A percentile compares a stretch with the other conserved stretches of the same genome.
Evolutionary conservation across 2,797 vertebrate genomes (phyloP).

Genomic region (Semaprochilodus insignis): DNA sequence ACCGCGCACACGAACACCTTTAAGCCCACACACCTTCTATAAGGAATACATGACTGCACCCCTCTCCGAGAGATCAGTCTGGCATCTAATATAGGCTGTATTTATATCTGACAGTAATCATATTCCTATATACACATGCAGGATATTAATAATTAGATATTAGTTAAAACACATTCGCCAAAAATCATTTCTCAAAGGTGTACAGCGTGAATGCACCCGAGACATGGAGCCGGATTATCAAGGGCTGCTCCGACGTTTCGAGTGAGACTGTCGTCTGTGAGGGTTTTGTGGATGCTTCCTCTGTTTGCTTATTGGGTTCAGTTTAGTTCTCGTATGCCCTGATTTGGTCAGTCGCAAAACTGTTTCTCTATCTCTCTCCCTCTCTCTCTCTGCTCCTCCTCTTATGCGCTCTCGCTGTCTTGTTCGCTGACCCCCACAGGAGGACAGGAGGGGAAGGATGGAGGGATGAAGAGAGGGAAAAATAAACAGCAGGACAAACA

Average conservation of each 20-base stretch:
- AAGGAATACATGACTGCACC: neutral
- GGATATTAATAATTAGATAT: neutral
- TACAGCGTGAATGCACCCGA: too few species aligned
- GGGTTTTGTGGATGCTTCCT: neutral
- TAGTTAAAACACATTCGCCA: neutral
- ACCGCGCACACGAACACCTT: constrained; percentile 30
- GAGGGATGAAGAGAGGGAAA: constrained; percentile 57
- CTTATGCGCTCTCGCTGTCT: neutral
- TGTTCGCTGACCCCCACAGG: constrained; percentile 22
- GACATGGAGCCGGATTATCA: neutral
- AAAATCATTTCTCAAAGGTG: too few species aligned
- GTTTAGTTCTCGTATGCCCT: neutral
- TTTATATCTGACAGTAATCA: neutral
- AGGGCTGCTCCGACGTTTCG: neutral
- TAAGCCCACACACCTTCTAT: constrained; percentile 19
- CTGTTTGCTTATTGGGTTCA: constrained; percentile 18
- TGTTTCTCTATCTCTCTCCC: neutral
- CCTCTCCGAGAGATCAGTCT: neutral
- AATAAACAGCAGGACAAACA: constrained; percentile 75
- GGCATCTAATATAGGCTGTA: neutral
- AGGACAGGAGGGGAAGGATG: constrained; percentile 41
- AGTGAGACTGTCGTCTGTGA: neutral
- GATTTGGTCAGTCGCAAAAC: constrained; percentile 13
- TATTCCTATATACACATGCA: neutral
- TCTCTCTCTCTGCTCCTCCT: neutral